A percentile compares a stretch with the other conserved stretches of the same genome.
Conservation (phyloP, 2,113 vertebrate species). For the Leiothrix lutea region DNA sequence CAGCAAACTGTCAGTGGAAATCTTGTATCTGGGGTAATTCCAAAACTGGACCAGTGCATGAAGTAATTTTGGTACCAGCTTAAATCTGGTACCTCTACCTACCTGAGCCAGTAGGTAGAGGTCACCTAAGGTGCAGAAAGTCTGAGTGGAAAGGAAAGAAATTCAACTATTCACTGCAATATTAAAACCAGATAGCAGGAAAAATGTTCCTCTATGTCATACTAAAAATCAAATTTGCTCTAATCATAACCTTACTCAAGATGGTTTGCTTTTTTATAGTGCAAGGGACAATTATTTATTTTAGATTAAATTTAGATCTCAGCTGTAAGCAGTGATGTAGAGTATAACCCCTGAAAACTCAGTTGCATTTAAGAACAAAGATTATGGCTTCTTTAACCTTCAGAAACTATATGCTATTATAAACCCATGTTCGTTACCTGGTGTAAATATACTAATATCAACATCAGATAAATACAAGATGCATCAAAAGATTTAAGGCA, state of each 20-base stretch:
- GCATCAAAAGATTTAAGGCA: constrained; percentile 83
- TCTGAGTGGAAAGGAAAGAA: neutral
- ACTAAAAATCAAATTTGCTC: constrained; percentile 4
- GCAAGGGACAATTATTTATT: constrained; percentile 27
- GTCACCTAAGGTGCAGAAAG: neutral
- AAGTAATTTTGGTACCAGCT: neutral
- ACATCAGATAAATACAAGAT: constrained; percentile 79
- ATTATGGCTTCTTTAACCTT: constrained; percentile 62
- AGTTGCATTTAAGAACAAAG: constrained; percentile 21
- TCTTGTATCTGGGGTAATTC: neutral
- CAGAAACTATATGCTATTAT: constrained; percentile 31
- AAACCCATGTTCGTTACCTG: constrained; percentile 45
- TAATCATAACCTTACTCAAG: constrained; percentile 10
- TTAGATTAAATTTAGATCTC: constrained; percentile 41
- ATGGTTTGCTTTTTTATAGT: constrained; percentile 19
- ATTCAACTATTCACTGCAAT: neutral
- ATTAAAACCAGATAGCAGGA: constrained; percentile 19
- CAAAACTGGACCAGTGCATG: neutral
- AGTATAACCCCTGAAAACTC: constrained; percentile 43
- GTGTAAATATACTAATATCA: constrained; percentile 70
- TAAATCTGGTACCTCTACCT: neutral
- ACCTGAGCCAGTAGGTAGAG: neutral
- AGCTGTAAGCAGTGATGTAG: constrained; percentile 5
- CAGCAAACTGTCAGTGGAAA: neutral
- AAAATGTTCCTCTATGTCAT: constrained; percentile 29